Conservation (phyloP, 2,888 invertebrate genomes). For the Dolomedes plantarius region DNA sequence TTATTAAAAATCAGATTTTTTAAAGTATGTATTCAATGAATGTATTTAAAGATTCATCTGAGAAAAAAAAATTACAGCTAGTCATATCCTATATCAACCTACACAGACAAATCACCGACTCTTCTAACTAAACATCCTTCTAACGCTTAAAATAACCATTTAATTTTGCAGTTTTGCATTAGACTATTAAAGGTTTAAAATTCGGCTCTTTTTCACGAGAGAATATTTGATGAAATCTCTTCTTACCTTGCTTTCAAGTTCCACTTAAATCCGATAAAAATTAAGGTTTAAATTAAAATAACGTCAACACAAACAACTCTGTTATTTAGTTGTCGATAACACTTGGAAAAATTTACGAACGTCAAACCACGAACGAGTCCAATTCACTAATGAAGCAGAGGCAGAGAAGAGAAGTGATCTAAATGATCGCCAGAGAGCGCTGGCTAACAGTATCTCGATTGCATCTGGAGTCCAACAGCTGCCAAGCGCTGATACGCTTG, state of each 20-base stretch:
- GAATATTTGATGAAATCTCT: no score
- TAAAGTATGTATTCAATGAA: no score
- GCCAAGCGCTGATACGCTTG: constrained; percentile 10
- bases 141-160: no score
- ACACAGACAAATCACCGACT: no score
- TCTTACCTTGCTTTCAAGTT: neutral
- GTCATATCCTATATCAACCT: no score
- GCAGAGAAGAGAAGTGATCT: neutral
- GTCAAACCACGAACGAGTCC: neutral
- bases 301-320: constrained; percentile 1
- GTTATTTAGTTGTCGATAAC: neutral
- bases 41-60: no score
- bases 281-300: neutral
- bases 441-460: neutral
- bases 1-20: no score
- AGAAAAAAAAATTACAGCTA: no score
- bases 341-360: neutral
- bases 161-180: no score
- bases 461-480: constrained; percentile 6
- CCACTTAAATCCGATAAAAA: neutral
- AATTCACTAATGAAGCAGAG: constrained; percentile 2
- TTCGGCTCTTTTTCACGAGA: no score
- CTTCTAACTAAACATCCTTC: no score
- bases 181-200: no score
- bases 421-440: neutral